These are phyloP conservation scores for Achroia grisella DNA, from an alignment of 1,140 invertebrate species.

Conservation along the genomic window DNA sequence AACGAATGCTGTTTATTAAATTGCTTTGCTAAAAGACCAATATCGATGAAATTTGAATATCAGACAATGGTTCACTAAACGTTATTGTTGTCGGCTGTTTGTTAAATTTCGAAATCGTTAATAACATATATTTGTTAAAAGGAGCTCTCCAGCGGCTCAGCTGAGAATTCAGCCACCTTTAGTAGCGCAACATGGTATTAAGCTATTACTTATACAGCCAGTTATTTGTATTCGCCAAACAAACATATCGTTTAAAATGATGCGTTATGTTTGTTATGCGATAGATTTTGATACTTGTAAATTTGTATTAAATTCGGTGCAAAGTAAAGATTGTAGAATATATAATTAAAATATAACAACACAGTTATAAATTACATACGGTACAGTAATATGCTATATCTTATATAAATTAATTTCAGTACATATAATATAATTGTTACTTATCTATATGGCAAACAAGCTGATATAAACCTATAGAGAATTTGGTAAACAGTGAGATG, in stretches of 20 bases:
- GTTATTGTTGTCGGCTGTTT: constrained; percentile 46
- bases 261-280: neutral
- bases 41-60: constrained; percentile 16
- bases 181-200: constrained; percentile 54
- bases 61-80: constrained; percentile 22
- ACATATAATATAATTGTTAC: no score
- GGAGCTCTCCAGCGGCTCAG: constrained; percentile 24
- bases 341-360: no score
- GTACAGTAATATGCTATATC: no score
- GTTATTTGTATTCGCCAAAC: constrained; percentile 35
- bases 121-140: constrained; percentile 59
- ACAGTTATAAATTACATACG: no score
- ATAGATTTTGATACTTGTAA: constrained; percentile 26
- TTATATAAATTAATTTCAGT: no score
- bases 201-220: constrained; percentile 68
- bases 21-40: no score
- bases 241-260: constrained; percentile 19
- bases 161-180: constrained; percentile 57
- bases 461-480: no score
- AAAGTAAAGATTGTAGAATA: no score
- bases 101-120: constrained; percentile 38
- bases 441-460: no score
- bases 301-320: neutral
- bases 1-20: no score
- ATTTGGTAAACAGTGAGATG: no score